These are phyloP conservation scores for Hydrozoanthus tunicans DNA, from an alignment of 64 coral and sea anemone species.

Conservation along the genomic window DNA sequence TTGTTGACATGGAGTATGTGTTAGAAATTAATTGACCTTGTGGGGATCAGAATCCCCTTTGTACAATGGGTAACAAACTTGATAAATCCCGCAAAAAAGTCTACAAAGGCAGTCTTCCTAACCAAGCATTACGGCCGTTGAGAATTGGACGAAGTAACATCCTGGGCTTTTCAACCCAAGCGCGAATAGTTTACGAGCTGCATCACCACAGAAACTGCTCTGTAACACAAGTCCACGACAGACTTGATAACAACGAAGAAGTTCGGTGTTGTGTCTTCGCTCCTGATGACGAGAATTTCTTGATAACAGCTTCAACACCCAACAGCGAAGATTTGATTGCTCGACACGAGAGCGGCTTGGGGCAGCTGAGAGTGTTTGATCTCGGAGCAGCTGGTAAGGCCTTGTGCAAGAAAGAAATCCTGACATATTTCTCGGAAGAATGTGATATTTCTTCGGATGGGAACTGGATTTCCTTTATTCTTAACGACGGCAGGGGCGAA, in stretches of 20 bases:
- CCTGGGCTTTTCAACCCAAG: constrained; percentile 48
- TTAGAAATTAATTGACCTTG: neutral
- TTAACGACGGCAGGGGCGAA: constrained; percentile 80
- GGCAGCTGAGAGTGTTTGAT: constrained; percentile 89
- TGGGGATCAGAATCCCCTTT: neutral
- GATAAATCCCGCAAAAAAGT: constrained; percentile 72
- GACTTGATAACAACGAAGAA: constrained; percentile 65
- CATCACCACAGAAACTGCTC: constrained; percentile 59
- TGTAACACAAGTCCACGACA: constrained; percentile 38
- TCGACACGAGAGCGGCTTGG: constrained; percentile 65
- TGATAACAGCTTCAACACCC: constrained; percentile 72
- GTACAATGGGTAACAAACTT: constrained; percentile 84
- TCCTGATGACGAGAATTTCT: constrained; percentile 78
- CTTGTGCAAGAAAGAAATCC: constrained; percentile 79
- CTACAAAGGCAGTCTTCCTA: constrained; percentile 56
- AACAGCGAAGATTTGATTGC: constrained; percentile 56
- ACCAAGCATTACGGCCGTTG: constrained; percentile 69
- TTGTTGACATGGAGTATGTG: neutral
- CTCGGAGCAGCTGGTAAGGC: constrained; percentile 48
- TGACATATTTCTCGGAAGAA: constrained; percentile 84
- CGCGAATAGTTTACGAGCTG: constrained; percentile 64
- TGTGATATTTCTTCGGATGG: constrained; percentile 91
- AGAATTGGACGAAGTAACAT: constrained; percentile 24
- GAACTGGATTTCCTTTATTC: constrained; percentile 77
- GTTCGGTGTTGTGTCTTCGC: constrained; percentile 83